Percentiles rank a stretch among this genome's conserved stretches.
Evolutionary conservation across 2,888 invertebrate species (phyloP).

Genomic region (Pyrrhia umbra): DNA sequence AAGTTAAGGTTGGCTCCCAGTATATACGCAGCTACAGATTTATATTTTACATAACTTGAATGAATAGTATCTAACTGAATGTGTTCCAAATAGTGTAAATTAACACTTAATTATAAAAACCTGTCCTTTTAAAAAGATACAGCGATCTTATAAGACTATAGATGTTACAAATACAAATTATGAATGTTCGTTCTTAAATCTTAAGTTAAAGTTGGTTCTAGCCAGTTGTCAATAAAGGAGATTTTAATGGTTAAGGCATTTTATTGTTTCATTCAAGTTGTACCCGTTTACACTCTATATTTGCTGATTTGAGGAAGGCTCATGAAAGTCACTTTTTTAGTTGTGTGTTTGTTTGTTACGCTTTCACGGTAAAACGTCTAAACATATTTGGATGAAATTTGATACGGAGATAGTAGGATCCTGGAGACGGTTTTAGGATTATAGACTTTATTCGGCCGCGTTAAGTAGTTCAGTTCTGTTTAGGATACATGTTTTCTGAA

Average conservation of each 20-base stretch:
- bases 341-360: too few species aligned
- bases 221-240: conserved; percentile 52
- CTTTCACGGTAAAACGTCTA: too few species aligned
- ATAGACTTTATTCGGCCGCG: too few species aligned
- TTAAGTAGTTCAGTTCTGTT: too few species aligned
- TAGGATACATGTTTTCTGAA: too few species aligned
- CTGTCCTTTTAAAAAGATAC: conserved; percentile 34
- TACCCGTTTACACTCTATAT: neutral
- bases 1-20: neutral
- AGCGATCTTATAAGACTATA: conserved; percentile 48
- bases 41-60: neutral
- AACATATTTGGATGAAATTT: too few species aligned
- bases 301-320: too few species aligned
- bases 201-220: conserved; percentile 42
- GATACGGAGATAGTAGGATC: too few species aligned
- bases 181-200: conserved; percentile 35
- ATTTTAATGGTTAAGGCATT: conserved; percentile 38
- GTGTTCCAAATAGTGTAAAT: neutral
- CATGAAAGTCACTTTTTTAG: too few species aligned
- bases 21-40: neutral
- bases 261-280: conserved; percentile 11
- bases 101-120: neutral
- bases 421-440: too few species aligned
- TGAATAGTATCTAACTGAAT: neutral
- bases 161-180: conserved; percentile 37